Percentiles rank a stretch among this genome's conserved stretches.
phyloP scores from a whole-genome alignment of 2,888 invertebrate genomes.

The Mesoligia furuncula region DNA sequence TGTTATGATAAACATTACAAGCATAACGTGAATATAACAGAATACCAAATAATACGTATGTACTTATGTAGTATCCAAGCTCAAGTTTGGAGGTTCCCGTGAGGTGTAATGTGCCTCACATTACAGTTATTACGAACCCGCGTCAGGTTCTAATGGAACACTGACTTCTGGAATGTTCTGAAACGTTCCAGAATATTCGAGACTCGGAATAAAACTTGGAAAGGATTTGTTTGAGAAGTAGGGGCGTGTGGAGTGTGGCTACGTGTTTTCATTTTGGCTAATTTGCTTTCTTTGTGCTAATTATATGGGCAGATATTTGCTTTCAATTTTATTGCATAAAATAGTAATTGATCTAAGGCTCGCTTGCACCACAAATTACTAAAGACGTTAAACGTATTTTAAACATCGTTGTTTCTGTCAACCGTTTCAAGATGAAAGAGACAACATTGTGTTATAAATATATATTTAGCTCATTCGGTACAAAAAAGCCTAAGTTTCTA shows the following conservation, averaged over 20 bases:
- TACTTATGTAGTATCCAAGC: slow-evolving; percentile 4
- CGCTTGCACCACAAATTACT: background rate
- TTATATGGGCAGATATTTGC: background rate
- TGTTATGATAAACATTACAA: slow-evolving; percentile 12
- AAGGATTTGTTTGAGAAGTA: slow-evolving; percentile 50
- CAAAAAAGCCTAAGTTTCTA: too few species aligned
- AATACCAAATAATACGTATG: slow-evolving; percentile 18
- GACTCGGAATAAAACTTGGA: slow-evolving; percentile 30
- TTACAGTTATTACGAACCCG: slow-evolving; percentile 61
- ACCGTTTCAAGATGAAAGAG: background rate
- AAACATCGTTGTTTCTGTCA: background rate
- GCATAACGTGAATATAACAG: background rate
- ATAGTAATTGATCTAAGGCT: background rate
- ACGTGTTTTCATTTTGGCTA: slow-evolving; percentile 1
- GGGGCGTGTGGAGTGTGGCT: slow-evolving; percentile 16
- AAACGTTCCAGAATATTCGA: slow-evolving; percentile 43
- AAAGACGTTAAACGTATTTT: background rate
- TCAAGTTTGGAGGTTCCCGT: slow-evolving; percentile 40
- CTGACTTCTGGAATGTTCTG: slow-evolving; percentile 52
- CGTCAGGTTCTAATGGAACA: slow-evolving; percentile 58
- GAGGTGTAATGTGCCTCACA: slow-evolving; percentile 38
- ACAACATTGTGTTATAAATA: background rate
- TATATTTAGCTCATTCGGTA: background rate
- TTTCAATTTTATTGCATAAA: background rate
- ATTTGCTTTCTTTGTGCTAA: background rate